Conservation (phyloP, 2,113 vertebrate genomes). For the Larimichthys polyactis region DNA sequence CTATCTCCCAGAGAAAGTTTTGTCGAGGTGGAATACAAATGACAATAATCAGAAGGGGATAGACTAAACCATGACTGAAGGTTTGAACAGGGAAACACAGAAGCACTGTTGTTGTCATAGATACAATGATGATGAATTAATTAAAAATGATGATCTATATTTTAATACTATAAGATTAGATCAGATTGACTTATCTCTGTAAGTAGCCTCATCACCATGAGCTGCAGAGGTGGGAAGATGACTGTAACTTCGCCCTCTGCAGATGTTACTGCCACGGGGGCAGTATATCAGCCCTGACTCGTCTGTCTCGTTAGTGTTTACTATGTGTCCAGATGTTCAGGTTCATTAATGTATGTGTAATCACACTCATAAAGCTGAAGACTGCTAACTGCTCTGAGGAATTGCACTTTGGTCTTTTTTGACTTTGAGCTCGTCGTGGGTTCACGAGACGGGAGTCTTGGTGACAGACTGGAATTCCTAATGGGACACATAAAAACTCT, state of each 20-base stretch:
- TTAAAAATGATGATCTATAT: no score
- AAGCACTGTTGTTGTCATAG: no score
- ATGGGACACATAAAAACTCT: conserved; percentile 61
- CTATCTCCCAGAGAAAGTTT: no score
- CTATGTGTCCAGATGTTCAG: conserved; percentile 1
- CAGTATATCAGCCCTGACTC: neutral
- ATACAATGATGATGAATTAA: no score
- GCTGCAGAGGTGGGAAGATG: neutral
- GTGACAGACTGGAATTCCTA: conserved; percentile 36
- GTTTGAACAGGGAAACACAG: no score
- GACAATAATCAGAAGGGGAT: no score
- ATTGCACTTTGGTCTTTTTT: conserved; percentile 20
- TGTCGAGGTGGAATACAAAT: no score
- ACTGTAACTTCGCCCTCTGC: neutral
- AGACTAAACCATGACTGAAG: no score
- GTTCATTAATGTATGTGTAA: neutral
- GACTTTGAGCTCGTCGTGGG: conserved; percentile 34
- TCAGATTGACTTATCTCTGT: no score
- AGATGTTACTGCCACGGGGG: neutral
- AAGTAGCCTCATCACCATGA: neutral
- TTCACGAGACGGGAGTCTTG: conserved; percentile 18
- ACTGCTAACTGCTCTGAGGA: conserved; percentile 1
- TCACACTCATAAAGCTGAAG: neutral
- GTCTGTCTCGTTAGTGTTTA: neutral
- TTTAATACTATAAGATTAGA: no score